Conservation (phyloP, 2,797 vertebrate genomes). For the Platalea minor region DNA sequence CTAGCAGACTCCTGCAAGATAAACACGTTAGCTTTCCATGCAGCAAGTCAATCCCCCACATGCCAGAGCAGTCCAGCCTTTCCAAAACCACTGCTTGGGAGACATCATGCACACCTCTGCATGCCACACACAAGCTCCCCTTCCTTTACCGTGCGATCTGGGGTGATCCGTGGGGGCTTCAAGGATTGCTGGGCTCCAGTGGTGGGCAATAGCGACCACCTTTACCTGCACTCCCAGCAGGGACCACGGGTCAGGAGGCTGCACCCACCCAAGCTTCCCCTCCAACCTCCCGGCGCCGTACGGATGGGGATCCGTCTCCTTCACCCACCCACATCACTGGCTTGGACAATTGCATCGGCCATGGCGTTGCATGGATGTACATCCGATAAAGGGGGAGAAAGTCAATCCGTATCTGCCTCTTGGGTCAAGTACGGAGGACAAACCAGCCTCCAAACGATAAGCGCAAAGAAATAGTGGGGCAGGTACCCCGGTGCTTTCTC, state of each 20-base stretch:
- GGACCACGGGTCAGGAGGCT: neutral
- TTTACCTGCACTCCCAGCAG: neutral
- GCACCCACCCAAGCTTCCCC: neutral
- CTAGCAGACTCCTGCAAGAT: neutral
- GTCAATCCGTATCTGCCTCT: neutral
- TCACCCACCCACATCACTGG: neutral
- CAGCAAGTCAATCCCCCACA: no score
- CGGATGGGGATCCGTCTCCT: neutral
- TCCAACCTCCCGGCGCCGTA: neutral
- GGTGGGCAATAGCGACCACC: fast-evolving
- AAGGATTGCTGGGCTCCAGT: neutral
- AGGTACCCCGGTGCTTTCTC: neutral
- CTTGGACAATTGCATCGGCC: neutral
- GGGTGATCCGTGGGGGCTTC: neutral
- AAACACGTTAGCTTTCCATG: neutral
- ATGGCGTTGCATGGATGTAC: fast-evolving
- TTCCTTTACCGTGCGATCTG: neutral
- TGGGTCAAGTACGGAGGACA: no score
- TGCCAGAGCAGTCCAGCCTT: neutral
- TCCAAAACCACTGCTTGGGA: neutral
- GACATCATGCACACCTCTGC: no score
- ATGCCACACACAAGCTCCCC: neutral
- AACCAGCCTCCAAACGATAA: neutral
- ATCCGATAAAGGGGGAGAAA: neutral
- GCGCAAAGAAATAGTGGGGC: no score